Percentiles rank a stretch among this genome's conserved stretches.
Evolutionary conservation across 2,113 vertebrate species (phyloP).

Genomic region (Tapirus terrestris): DNA sequence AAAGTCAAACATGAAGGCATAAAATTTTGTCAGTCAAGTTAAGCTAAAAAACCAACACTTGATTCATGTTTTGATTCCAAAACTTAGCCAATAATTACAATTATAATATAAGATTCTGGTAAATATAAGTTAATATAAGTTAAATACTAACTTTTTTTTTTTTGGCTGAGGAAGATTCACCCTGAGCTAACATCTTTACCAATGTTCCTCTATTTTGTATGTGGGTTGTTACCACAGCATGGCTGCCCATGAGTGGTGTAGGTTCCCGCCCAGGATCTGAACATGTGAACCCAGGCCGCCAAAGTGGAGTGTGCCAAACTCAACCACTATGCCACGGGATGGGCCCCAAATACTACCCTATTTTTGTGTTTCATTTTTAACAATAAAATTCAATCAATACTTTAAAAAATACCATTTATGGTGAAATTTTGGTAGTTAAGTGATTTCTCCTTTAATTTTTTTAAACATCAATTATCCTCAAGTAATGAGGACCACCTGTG

Average conservation of each 20-base stretch:
- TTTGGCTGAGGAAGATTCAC: too few relatives aligned
- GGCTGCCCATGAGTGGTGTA: too few relatives aligned
- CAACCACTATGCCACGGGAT: too few relatives aligned
- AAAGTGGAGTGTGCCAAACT: too few relatives aligned
- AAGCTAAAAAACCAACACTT: not conserved
- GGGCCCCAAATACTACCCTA: not conserved
- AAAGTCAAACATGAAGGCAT: not conserved
- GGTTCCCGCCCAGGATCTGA: too few relatives aligned
- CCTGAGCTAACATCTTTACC: too few relatives aligned
- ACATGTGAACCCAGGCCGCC: too few relatives aligned
- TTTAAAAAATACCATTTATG: conserved; percentile 18
- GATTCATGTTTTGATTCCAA: conserved; percentile 30
- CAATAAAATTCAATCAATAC: not conserved
- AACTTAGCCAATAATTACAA: not conserved
- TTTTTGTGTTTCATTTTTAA: conserved; percentile 20
- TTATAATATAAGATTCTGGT: not conserved
- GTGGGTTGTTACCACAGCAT: too few relatives aligned
- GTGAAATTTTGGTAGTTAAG: not conserved
- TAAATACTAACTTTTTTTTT: conserved; percentile 12
- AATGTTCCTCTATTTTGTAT: too few relatives aligned
- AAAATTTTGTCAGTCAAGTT: not conserved
- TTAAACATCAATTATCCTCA: not conserved
- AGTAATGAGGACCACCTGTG: not conserved
- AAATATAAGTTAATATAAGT: not conserved
- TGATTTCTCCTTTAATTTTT: not conserved